Evolutionary conservation across 2,888 invertebrate genomes (phyloP).

Genomic region (Melangyna quadrimaculata): DNA sequence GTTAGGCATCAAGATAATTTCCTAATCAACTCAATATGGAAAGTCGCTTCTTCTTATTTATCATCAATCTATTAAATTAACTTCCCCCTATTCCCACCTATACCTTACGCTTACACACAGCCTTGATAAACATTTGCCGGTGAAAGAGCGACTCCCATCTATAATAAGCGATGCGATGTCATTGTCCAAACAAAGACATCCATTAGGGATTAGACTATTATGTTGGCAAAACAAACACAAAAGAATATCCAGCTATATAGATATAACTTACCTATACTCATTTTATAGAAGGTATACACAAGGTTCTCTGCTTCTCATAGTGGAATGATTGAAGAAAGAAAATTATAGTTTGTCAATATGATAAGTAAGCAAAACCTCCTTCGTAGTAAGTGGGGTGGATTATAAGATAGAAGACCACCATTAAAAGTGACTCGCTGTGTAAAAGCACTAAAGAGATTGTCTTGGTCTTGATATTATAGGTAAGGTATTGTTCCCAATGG

Average conservation of each 20-base stretch:
- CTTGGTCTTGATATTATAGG: background rate
- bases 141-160: slow-evolving; percentile 17
- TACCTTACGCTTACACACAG: background rate
- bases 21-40: slow-evolving; percentile 10
- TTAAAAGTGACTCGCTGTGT: background rate
- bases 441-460: slow-evolving; percentile 28
- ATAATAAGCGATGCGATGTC: slow-evolving; percentile 12
- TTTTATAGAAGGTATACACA: background rate
- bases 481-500: slow-evolving; percentile 13
- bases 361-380: slow-evolving; percentile 30
- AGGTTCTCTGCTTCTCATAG: background rate
- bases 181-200: slow-evolving; percentile 50
- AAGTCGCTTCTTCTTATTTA: slow-evolving; percentile 28
- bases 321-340: slow-evolving; percentile 7
- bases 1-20: slow-evolving; percentile 14
- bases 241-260: background rate
- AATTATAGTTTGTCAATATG: slow-evolving; percentile 58
- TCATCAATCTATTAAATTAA: slow-evolving; percentile 44
- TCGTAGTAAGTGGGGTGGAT: slow-evolving; percentile 26
- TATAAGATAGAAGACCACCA: background rate
- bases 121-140: slow-evolving; percentile 26
- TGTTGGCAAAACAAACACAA: slow-evolving; percentile 43
- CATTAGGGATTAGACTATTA: slow-evolving; percentile 59
- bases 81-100: background rate
- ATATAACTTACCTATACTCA: background rate